Conservation (phyloP, 1,140 invertebrate species). For the Penaeus vannamei region DNA sequence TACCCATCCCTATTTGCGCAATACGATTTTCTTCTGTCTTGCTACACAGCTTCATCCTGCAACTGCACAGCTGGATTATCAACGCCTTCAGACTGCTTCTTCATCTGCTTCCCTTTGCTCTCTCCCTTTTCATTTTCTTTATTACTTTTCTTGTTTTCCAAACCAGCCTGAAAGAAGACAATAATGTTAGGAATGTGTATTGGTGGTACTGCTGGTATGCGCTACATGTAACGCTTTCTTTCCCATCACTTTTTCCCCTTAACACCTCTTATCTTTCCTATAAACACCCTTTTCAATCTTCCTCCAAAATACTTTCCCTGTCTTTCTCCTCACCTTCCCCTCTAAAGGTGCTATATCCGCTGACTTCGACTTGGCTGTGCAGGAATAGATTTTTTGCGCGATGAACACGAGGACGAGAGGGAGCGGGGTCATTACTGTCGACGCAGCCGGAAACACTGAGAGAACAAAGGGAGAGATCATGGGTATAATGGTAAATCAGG, state of each 20-base stretch:
- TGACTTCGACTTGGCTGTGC: not conserved
- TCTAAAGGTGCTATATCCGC: not conserved
- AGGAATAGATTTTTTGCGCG: constrained; percentile 11
- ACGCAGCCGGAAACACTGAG: constrained; percentile 48
- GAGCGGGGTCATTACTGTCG: constrained; percentile 41
- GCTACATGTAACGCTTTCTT: too few relatives aligned
- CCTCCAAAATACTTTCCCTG: too few relatives aligned
- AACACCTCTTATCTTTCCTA: too few relatives aligned
- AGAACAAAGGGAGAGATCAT: not conserved
- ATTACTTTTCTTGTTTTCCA: too few relatives aligned
- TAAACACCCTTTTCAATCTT: too few relatives aligned
- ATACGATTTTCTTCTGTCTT: not conserved
- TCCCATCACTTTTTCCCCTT: too few relatives aligned
- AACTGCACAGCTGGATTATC: not conserved
- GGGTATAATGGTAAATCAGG: too few relatives aligned
- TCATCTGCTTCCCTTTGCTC: not conserved
- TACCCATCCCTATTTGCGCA: not conserved
- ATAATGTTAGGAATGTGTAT: too few relatives aligned
- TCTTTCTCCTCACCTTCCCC: not conserved
- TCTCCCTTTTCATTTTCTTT: not conserved
- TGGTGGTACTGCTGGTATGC: too few relatives aligned
- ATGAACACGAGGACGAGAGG: constrained; percentile 3
- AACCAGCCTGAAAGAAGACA: too few relatives aligned
- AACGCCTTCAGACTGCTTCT: not conserved
- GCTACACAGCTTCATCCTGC: not conserved